A percentile compares a stretch with the other conserved stretches of the same genome.
Evolutionary conservation across 1,140 invertebrate species (phyloP).

Genomic region (Adoxophyes honmai): DNA sequence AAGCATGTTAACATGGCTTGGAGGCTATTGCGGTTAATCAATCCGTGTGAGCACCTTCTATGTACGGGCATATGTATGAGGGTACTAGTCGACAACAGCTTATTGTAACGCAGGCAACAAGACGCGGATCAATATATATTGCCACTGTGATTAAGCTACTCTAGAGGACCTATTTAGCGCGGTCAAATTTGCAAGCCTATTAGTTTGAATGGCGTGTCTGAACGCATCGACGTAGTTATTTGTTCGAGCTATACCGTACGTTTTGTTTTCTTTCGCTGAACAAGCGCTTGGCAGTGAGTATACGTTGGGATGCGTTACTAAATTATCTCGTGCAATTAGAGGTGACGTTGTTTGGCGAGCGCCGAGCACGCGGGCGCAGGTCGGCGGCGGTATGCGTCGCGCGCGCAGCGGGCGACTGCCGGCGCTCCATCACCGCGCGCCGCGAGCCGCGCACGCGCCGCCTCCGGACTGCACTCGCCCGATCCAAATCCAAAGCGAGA

Average conservation of each 20-base stretch:
- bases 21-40: slow-evolving; percentile 63
- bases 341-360: slow-evolving; percentile 53
- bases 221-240: slow-evolving; percentile 13
- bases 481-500: slow-evolving; percentile 32
- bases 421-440: slow-evolving; percentile 44
- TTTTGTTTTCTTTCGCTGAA: slow-evolving; percentile 5
- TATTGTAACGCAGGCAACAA: slow-evolving; percentile 5
- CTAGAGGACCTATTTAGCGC: too few species aligned
- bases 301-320: slow-evolving; percentile 44
- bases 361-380: slow-evolving; percentile 41
- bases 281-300: slow-evolving; percentile 19
- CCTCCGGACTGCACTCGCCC: slow-evolving; percentile 29
- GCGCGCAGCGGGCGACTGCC: slow-evolving; percentile 43
- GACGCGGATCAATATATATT: not conserved
- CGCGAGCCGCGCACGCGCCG: slow-evolving; percentile 25
- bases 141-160: too few species aligned
- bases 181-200: slow-evolving; percentile 16
- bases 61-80: slow-evolving; percentile 25
- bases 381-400: slow-evolving; percentile 45
- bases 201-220: slow-evolving; percentile 14
- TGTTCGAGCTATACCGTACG: slow-evolving; percentile 30
- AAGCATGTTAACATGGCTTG: slow-evolving; percentile 67
- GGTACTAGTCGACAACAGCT: not conserved
- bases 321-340: slow-evolving; percentile 56
- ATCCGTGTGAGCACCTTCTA: slow-evolving; percentile 37